Percentiles rank a stretch among this genome's conserved stretches.
phyloP scores from a whole-genome alignment of 2,888 invertebrate species.

The Fragum sueziense region DNA sequence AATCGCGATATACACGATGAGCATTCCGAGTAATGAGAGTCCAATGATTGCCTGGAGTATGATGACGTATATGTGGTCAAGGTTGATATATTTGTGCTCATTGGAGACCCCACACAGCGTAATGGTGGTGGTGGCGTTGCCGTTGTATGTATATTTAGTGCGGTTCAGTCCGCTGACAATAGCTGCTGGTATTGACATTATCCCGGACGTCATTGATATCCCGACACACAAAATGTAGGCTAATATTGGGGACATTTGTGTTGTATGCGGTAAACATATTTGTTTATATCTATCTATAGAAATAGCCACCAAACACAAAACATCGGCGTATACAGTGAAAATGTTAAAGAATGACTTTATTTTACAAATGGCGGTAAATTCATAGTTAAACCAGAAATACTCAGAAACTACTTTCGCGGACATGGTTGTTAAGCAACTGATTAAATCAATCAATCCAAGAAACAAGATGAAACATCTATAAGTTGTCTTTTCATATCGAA shows the following conservation, averaged over 20 bases:
- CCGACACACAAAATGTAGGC: not conserved
- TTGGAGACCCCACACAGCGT: not conserved
- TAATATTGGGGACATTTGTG: not conserved
- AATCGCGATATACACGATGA: not conserved
- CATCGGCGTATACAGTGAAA: constrained; percentile 3
- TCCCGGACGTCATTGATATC: not conserved
- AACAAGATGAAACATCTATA: constrained; percentile 15
- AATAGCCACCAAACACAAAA: not conserved
- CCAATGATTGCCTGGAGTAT: not conserved
- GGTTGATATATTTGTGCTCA: not conserved
- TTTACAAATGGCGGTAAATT: constrained; percentile 6
- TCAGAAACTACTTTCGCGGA: constrained; percentile 5
- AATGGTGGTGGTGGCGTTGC: not conserved
- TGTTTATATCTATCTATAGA: constrained; percentile 17
- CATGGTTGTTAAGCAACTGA: constrained; percentile 11
- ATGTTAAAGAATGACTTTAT: constrained; percentile 22
- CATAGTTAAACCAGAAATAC: constrained; percentile 10
- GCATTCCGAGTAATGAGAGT: not conserved
- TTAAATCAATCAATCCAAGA: constrained; percentile 1
- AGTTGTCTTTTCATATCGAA: not conserved
- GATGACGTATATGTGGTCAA: constrained; percentile 5
- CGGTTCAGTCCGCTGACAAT: constrained; percentile 8
- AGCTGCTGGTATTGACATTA: not conserved
- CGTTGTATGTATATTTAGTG: not conserved
- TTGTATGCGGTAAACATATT: constrained; percentile 4